Evolutionary conservation across 1,140 invertebrate species (phyloP), one percentile per base, ranked within the genome.

Genomic region (Nasonia giraulti): DNA sequence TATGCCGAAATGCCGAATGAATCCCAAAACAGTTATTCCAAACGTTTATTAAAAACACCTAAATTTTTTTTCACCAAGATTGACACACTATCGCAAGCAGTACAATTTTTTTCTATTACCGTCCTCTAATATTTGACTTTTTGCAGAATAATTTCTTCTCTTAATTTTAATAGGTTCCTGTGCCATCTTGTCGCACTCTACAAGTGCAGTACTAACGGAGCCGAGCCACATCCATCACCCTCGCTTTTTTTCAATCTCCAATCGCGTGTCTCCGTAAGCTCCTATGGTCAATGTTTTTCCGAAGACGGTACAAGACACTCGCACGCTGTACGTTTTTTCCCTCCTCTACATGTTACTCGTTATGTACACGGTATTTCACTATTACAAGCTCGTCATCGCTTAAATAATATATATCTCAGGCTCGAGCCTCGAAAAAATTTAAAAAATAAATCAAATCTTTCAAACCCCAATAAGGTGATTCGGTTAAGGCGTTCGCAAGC

Each of bases 1-100:
- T 83, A 68, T 83, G 80, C 77, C 78, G 76, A 86, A 86, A 86
- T 83, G 85, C 85, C 85, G 81, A 83, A 83, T 86, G 77, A 80
- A 86, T 86, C 81, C 85, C 85, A 83, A 86, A 86, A 86, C 62
- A 62, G 68, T 85, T 82, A 73, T 62, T 62, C 80, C 80, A 73
- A 85, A 85, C 40, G 75, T 83, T 86, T 79, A 71, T 76, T 55
- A 73, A n/a, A 84, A 81, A 85, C 79, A 85, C 20, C 73, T 76
- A 85, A 68, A 85, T 62, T 44, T 84, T 80, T 68, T 80, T 82
- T 80, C 17, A 55, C 78, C 44, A 55, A 79, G 31, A 73, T 80
- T 37, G 73, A 77, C 40, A 69, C 77, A 55, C n/a, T 79, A 69
- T 78, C 68, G 47, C 47, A 82, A 75, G 62, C 73, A 23, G 66